Conservation (phyloP, 2,888 invertebrate species). For the Leptopilina drosophilae region DNA sequence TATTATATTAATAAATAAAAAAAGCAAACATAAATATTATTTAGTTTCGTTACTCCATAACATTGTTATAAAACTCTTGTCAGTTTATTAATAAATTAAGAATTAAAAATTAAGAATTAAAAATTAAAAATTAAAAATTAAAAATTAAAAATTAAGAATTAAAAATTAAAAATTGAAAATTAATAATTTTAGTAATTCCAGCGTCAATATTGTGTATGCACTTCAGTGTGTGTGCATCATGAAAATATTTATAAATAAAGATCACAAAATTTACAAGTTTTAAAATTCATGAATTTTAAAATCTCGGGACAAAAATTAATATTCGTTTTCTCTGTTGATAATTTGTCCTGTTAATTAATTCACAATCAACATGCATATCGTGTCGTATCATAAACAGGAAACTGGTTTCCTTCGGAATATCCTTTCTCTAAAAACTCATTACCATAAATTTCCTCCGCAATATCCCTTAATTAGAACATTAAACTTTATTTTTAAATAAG, state of each 20-base stretch:
- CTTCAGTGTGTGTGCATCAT: not conserved
- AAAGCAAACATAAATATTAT: too few species aligned
- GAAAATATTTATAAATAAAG: not conserved
- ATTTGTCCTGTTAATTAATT: slow-evolving; percentile 3
- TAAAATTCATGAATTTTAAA: slow-evolving; percentile 11
- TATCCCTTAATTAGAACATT: not conserved
- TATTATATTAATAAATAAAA: too few species aligned
- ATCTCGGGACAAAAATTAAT: not conserved
- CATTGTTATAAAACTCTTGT: too few species aligned
- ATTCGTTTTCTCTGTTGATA: slow-evolving; percentile 12
- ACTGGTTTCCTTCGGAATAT: not conserved
- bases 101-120: too few species aligned
- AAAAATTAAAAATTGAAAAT: too few species aligned
- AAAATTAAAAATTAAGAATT: too few species aligned
- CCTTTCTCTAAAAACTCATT: not conserved
- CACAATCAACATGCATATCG: slow-evolving; percentile 12
- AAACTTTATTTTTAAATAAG: not conserved
- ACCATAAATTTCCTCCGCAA: not conserved
- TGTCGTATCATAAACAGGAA: not conserved
- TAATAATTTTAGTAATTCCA: too few species aligned
- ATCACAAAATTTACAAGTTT: not conserved
- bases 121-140: too few species aligned
- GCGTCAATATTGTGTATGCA: too few species aligned
- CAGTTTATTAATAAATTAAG: too few species aligned
- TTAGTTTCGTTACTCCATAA: too few species aligned